Percentiles rank a stretch among this genome's conserved stretches.
phyloP scores from a whole-genome alignment of 2,113 vertebrate species.

The Brachypodius melanocephalos region DNA sequence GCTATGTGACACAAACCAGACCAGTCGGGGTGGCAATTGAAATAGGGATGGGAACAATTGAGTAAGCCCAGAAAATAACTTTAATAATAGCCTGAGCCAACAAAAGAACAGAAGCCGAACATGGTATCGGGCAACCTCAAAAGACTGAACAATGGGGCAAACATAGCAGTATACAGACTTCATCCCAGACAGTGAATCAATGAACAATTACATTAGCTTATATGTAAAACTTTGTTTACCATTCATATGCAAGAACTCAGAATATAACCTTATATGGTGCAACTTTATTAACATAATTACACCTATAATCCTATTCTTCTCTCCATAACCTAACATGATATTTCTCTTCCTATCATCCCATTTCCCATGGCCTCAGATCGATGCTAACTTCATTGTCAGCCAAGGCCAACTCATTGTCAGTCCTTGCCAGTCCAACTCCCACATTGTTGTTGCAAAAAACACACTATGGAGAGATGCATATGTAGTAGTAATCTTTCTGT shows the following conservation, averaged over 20 bases:
- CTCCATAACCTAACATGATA: background rate
- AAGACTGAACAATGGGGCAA: background rate
- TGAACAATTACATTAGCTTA: background rate
- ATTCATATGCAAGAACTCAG: background rate
- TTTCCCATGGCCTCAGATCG: background rate
- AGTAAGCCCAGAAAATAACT: background rate
- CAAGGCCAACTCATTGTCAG: background rate
- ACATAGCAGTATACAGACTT: background rate
- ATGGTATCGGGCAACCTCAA: background rate
- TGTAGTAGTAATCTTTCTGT: background rate
- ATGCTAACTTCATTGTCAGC: background rate
- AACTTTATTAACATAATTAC: background rate
- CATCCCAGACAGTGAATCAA: background rate
- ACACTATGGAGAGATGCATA: background rate
- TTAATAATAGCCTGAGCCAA: background rate
- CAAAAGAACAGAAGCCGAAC: background rate
- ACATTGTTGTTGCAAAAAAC: background rate
- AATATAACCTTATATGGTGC: background rate
- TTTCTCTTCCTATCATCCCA: background rate
- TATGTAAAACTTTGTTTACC: background rate
- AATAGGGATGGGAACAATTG: background rate
- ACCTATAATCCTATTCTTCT: background rate
- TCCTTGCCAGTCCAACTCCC: background rate
- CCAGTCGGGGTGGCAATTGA: background rate
- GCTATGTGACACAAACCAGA: accelerated